Percentiles rank a stretch among this genome's conserved stretches.
These are phyloP conservation scores for Trichomycterus rosablanca DNA, from an alignment of 2,113 vertebrate species.

Conservation along the genomic window DNA sequence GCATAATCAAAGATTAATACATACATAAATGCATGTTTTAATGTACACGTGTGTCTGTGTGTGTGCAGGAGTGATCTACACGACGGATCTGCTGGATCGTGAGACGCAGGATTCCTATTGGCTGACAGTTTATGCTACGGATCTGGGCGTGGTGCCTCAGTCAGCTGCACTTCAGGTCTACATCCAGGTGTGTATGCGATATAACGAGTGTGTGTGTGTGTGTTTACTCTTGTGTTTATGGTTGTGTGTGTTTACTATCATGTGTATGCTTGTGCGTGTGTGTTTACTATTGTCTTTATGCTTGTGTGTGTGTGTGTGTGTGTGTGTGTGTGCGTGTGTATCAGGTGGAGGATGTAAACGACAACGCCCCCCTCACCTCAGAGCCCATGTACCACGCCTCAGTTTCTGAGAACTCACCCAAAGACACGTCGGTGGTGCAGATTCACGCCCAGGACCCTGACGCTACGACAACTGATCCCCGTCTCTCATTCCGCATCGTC, in stretches of 20 bases:
- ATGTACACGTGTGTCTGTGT: neutral
- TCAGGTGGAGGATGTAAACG: constrained; percentile 89
- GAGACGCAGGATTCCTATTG: constrained; percentile 92
- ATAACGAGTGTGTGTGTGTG: constrained; percentile 1
- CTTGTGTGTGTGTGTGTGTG: neutral
- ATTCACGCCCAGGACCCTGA: constrained; percentile 94
- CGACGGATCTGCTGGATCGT: constrained; percentile 86
- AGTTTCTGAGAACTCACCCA: constrained; percentile 86
- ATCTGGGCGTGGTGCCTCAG: constrained; percentile 87
- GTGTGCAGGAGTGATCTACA: constrained; percentile 83
- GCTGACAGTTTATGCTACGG: constrained; percentile 90
- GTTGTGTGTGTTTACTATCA: neutral
- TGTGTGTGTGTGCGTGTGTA: constrained; percentile 10
- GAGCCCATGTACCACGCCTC: constrained; percentile 85
- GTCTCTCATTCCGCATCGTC: constrained; percentile 82
- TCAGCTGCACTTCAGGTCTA: constrained; percentile 86
- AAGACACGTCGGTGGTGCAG: constrained; percentile 88
- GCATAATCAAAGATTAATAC: neutral
- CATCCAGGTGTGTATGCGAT: constrained; percentile 63
- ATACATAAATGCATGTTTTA: neutral
- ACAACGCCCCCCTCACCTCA: constrained; percentile 89
- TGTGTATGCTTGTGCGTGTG: neutral
- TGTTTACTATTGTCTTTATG: neutral
- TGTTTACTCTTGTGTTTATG: neutral
- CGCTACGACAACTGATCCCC: constrained; percentile 56